Conservation (phyloP, 2,797 vertebrate species). For the Onychomys arenicola region DNA sequence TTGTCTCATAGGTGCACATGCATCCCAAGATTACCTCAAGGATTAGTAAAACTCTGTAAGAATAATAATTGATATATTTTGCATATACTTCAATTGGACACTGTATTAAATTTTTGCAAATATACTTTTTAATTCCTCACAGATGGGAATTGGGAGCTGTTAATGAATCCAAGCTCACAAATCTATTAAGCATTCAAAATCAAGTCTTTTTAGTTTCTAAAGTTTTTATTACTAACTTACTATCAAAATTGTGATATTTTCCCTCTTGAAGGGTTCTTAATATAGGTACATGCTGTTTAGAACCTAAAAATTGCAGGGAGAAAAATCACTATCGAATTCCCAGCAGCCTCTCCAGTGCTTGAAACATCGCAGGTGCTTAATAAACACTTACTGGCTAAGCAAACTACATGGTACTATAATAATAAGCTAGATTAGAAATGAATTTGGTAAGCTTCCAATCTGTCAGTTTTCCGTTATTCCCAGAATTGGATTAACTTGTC, state of each 20-base stretch:
- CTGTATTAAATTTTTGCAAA: neutral
- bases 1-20: neutral
- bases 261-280: neutral
- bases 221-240: neutral
- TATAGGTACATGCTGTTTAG: neutral
- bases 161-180: neutral
- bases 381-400: constrained; percentile 23
- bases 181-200: neutral
- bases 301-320: neutral
- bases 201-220: constrained; percentile 10
- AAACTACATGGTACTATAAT: neutral
- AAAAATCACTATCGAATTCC: neutral
- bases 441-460: constrained; percentile 5
- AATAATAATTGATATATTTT: neutral
- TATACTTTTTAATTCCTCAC: constrained; percentile 6
- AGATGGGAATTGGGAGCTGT: neutral
- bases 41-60: neutral
- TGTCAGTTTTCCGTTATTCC: neutral
- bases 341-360: neutral
- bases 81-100: neutral
- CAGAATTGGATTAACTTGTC: neutral
- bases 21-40: neutral
- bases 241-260: constrained; percentile 23
- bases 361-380: neutral
- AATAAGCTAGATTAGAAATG: constrained; percentile 32